These are phyloP conservation scores for Ahaetulla prasina DNA, from an alignment of 2,113 vertebrate genomes.

Conservation along the genomic window DNA sequence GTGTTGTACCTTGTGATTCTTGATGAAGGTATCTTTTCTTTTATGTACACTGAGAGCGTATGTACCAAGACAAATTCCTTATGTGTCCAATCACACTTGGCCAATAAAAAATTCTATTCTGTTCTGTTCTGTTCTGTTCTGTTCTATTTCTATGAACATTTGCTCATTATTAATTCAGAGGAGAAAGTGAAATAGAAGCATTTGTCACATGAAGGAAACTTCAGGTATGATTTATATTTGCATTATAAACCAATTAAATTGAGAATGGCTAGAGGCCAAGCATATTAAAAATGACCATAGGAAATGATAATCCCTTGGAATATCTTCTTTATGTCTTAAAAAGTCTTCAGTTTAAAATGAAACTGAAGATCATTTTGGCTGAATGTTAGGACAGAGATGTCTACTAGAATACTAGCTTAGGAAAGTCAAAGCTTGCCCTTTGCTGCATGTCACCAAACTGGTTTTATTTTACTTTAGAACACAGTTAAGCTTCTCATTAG, in stretches of 20 bases:
- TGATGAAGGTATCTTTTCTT: too few species aligned
- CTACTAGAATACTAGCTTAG: not conserved
- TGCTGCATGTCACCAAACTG: not conserved
- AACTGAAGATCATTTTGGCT: not conserved
- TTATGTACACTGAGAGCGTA: too few species aligned
- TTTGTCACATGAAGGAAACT: not conserved
- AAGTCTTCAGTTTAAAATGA: not conserved
- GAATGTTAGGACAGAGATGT: not conserved
- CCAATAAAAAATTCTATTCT: too few species aligned
- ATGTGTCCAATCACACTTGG: too few species aligned
- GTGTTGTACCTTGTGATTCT: too few species aligned
- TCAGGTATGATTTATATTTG: not conserved
- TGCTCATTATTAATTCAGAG: not conserved
- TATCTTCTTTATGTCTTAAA: not conserved
- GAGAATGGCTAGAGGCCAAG: not conserved
- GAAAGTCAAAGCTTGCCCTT: not conserved
- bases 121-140: too few species aligned
- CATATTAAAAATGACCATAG: not conserved
- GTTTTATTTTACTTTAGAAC: not conserved
- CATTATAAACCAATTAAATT: not conserved
- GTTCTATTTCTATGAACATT: not conserved
- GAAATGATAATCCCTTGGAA: not conserved
- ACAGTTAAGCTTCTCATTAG: not conserved
- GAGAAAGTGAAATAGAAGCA: not conserved
- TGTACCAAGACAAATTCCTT: too few species aligned